phyloP scores from a whole-genome alignment of 1,140 invertebrate species.

The Branchinecta lynchi region DNA sequence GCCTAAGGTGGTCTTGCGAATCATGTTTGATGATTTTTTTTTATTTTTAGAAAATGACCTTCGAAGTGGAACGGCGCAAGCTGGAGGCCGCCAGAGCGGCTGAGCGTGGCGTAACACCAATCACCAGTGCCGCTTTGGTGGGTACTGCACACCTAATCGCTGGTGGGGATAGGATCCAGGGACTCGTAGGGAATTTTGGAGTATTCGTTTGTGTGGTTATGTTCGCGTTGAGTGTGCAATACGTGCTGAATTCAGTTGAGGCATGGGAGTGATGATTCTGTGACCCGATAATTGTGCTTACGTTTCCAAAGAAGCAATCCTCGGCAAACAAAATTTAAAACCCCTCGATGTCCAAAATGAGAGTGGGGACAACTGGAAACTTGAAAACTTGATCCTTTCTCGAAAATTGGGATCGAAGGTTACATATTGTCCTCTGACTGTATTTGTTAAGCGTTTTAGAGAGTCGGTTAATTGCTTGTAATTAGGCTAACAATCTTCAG shows the following conservation, averaged over 20 bases:
- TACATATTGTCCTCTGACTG: too few species aligned
- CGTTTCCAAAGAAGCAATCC: too few species aligned
- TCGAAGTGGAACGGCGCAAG: conserved; percentile 32
- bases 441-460: too few species aligned
- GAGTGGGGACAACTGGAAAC: too few species aligned
- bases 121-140: conserved; percentile 8
- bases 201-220: conserved; percentile 66
- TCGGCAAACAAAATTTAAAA: too few species aligned
- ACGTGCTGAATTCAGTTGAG: conserved; percentile 41
- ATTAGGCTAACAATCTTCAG: too few species aligned
- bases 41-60: conserved; percentile 33
- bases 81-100: conserved; percentile 20
- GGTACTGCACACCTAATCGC: conserved; percentile 16
- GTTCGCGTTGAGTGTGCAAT: conserved; percentile 71
- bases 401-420: too few species aligned
- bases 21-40: conserved; percentile 22
- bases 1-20: not conserved
- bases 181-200: conserved; percentile 56
- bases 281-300: conserved; percentile 17
- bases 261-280: conserved; percentile 22
- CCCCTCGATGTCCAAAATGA: too few species aligned
- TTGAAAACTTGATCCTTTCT: too few species aligned
- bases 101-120: conserved; percentile 20
- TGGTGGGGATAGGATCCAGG: conserved; percentile 36
- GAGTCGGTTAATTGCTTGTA: too few species aligned